These are phyloP conservation scores for Empidonax alnorum DNA, from an alignment of 2,113 vertebrate species.

Conservation along the genomic window DNA sequence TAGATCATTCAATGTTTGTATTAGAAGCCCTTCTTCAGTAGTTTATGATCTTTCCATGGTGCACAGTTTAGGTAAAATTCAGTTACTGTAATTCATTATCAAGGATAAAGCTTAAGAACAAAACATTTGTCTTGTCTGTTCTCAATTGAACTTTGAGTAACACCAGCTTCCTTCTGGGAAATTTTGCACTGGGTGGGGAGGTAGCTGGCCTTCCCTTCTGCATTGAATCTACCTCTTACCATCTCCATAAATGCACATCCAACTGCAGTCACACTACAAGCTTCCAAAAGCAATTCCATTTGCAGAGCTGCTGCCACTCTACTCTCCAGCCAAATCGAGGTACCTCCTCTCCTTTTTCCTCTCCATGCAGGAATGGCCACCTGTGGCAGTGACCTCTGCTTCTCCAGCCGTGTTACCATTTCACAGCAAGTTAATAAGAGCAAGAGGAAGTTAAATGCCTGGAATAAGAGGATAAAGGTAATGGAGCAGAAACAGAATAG, in stretches of 20 bases:
- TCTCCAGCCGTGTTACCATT: background rate
- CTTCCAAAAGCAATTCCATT: background rate
- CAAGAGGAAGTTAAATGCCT: background rate
- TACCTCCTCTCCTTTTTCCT: background rate
- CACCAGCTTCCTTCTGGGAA: background rate
- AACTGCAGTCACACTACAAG: background rate
- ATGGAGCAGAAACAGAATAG: background rate
- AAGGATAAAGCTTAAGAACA: background rate
- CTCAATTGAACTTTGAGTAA: background rate
- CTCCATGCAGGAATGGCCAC: background rate
- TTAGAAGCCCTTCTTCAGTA: background rate
- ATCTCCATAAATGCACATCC: background rate
- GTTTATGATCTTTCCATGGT: background rate
- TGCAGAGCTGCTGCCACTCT: background rate
- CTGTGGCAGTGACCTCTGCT: background rate
- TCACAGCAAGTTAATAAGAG: background rate
- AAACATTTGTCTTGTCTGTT: background rate
- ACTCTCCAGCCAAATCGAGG: background rate
- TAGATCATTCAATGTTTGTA: background rate
- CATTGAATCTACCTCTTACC: background rate
- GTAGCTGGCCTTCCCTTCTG: background rate
- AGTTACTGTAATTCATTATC: background rate
- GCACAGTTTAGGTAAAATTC: background rate
- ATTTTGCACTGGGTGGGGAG: background rate
- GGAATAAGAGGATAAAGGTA: constrained; percentile 18